A percentile compares a stretch with the other conserved stretches of the same genome.
Evolutionary conservation across 2,113 vertebrate species (phyloP).

Genomic region (Pseudonaja textilis): DNA sequence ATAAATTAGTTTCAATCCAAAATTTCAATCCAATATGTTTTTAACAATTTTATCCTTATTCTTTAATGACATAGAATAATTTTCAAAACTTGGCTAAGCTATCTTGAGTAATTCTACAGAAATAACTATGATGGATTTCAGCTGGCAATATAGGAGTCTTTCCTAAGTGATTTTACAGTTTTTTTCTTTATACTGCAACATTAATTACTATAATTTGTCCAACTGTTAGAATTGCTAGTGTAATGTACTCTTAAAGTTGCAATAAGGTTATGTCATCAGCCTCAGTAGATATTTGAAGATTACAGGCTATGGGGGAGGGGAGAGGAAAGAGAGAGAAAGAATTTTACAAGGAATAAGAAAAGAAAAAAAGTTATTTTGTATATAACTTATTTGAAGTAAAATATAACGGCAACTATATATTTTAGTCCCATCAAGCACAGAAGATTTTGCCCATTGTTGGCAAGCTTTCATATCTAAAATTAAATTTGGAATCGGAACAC

Average conservation of each 20-base stretch:
- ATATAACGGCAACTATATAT: background rate
- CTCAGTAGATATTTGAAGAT: background rate
- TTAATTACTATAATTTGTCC: background rate
- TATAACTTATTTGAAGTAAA: background rate
- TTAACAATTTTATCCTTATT: background rate
- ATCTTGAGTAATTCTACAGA: conserved; percentile 9
- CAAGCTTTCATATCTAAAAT: background rate
- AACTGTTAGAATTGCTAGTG: background rate
- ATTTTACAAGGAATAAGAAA: background rate
- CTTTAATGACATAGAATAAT: background rate
- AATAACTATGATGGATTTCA: conserved; percentile 33
- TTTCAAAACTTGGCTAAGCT: background rate
- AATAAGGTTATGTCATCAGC: background rate
- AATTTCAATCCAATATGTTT: background rate
- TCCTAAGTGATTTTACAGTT: background rate
- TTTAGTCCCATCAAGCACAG: background rate
- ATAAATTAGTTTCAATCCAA: conserved; percentile 10
- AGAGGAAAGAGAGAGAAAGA: background rate
- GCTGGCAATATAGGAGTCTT: background rate
- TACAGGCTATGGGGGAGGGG: background rate
- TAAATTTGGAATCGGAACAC: background rate
- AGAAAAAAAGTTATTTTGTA: background rate
- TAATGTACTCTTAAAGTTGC: background rate
- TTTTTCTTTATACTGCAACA: conserved; percentile 20
- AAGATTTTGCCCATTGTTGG: background rate